A percentile compares a stretch with the other conserved stretches of the same genome.
These are phyloP conservation scores for Hephaestus fuliginosus DNA, from an alignment of 2,797 vertebrate species.

Conservation along the genomic window DNA sequence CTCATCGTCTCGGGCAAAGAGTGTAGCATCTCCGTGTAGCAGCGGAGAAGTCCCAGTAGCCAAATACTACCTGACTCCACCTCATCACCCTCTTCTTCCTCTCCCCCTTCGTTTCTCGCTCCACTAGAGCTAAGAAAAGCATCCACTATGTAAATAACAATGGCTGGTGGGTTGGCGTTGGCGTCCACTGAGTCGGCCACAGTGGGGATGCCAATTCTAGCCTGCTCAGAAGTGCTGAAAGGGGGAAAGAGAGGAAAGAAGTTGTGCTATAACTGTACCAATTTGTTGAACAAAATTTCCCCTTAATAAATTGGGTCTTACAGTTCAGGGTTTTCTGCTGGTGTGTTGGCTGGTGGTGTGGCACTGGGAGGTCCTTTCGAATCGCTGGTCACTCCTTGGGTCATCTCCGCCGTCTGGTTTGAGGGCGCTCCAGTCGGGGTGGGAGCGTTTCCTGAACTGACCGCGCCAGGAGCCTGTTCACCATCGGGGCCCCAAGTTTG, in stretches of 20 bases:
- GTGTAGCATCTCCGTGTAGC: slow-evolving; percentile 96
- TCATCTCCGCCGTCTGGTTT: slow-evolving; percentile 85
- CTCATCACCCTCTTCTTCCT: slow-evolving; percentile 91
- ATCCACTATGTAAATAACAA: slow-evolving; percentile 97
- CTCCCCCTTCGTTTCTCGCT: slow-evolving; percentile 83
- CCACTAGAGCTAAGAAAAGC: slow-evolving; percentile 92
- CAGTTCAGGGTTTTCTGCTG: slow-evolving; percentile 82
- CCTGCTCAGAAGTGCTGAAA: slow-evolving; percentile 84
- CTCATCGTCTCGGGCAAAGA: slow-evolving; percentile 92
- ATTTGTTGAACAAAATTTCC: background rate
- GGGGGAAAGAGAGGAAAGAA: background rate
- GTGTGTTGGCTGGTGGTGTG: slow-evolving; percentile 72
- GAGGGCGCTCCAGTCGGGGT: slow-evolving; percentile 78
- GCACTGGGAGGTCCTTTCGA: slow-evolving; percentile 82
- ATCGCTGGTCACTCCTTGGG: slow-evolving; percentile 82
- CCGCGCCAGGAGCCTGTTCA: slow-evolving; percentile 67
- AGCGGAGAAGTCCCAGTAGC: slow-evolving; percentile 95
- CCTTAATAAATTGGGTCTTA: slow-evolving; percentile 54
- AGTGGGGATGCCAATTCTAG: slow-evolving; percentile 94
- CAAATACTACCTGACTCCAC: slow-evolving; percentile 91
- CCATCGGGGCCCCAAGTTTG: slow-evolving; percentile 84
- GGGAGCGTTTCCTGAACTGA: slow-evolving; percentile 78
- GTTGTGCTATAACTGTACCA: background rate
- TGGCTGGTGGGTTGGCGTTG: slow-evolving; percentile 91
- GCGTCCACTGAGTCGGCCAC: slow-evolving; percentile 91